Percentiles rank a stretch among this genome's conserved stretches.
Conservation (phyloP, 2,113 vertebrate species). For the Recurvirostra avosetta region DNA sequence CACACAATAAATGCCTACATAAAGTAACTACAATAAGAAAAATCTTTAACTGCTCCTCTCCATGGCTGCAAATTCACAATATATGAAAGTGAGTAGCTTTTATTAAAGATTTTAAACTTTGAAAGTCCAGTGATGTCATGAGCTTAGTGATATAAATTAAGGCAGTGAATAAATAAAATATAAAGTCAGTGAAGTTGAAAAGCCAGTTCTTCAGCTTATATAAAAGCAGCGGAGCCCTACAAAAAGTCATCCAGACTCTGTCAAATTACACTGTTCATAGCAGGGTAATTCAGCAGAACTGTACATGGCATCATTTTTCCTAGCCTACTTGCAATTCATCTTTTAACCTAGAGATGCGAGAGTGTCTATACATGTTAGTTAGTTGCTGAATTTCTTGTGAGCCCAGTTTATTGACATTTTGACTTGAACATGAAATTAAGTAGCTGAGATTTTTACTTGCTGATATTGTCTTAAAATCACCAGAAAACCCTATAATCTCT, state of each 20-base stretch:
- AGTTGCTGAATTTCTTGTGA: not conserved
- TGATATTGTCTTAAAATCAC: not conserved
- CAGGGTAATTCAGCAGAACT: not conserved
- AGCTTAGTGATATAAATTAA: not conserved
- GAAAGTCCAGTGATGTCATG: not conserved
- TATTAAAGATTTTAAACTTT: not conserved
- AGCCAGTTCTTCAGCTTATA: not conserved
- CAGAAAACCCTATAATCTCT: not conserved
- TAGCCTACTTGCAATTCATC: not conserved
- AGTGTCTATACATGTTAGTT: not conserved
- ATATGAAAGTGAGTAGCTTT: not conserved
- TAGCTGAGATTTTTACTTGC: not conserved
- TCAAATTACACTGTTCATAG: not conserved
- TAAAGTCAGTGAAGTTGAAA: slow-evolving; percentile 9
- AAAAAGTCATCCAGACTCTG: not conserved
- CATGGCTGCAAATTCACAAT: not conserved
- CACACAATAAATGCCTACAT: not conserved
- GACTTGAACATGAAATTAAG: not conserved
- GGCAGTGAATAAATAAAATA: slow-evolving; percentile 10
- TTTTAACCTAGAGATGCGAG: not conserved
- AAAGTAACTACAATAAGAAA: not conserved
- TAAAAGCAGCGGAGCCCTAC: not conserved
- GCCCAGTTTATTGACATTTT: not conserved
- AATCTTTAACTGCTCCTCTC: not conserved
- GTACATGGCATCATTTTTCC: not conserved